These are phyloP conservation scores for Philotrypesis tridentata DNA, from an alignment of 1,140 invertebrate genomes.

Conservation along the genomic window DNA sequence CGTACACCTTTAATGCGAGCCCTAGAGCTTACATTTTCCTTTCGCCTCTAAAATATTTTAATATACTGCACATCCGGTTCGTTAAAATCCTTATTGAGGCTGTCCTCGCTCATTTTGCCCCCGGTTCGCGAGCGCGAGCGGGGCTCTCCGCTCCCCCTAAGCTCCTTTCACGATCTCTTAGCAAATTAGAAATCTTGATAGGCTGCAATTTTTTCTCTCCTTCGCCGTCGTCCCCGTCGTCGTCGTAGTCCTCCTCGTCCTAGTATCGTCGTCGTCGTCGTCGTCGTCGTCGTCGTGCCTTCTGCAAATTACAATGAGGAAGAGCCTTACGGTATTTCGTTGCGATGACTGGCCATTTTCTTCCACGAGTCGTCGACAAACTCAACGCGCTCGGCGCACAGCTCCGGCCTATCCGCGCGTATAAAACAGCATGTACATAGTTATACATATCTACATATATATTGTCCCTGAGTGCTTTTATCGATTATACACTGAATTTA, in stretches of 20 bases:
- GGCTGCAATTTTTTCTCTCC: constrained; percentile 12
- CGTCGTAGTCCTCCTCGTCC: no score
- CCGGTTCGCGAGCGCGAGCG: neutral
- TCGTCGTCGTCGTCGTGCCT: constrained; percentile 23
- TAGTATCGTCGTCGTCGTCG: no score
- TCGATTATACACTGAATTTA: constrained; percentile 42
- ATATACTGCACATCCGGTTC: neutral
- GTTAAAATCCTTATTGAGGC: neutral
- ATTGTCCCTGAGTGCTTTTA: constrained; percentile 22
- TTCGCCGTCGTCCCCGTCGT: no score
- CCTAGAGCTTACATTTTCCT: neutral
- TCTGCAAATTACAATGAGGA: constrained; percentile 37
- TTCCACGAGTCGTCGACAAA: constrained; percentile 32
- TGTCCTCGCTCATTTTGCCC: neutral
- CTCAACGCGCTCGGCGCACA: neutral
- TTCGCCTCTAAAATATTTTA: neutral
- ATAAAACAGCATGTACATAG: no score
- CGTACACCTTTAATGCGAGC: constrained; percentile 28
- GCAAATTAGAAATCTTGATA: constrained; percentile 42
- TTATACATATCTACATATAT: no score
- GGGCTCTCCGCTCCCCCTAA: no score
- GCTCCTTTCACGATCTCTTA: constrained; percentile 3
- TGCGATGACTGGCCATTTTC: constrained; percentile 36
- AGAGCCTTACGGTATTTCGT: constrained; percentile 25
- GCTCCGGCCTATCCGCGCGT: neutral